Evolutionary conservation across 2,113 vertebrate genomes (phyloP).

Genomic region (Trogon surrucura): DNA sequence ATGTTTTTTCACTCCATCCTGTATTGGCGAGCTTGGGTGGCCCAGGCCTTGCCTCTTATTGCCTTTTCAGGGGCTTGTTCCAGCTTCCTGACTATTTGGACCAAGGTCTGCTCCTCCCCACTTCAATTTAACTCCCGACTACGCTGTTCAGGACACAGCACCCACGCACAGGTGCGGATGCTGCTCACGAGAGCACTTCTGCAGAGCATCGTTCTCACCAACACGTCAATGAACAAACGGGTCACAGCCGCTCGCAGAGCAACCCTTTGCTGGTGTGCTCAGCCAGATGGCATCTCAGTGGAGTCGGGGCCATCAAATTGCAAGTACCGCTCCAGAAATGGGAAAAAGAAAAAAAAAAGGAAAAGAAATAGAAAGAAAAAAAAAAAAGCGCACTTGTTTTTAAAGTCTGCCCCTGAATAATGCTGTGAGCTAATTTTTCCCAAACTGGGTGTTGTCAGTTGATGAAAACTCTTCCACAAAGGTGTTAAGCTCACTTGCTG

Average conservation of each 20-base stretch:
- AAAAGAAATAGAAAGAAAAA: not conserved
- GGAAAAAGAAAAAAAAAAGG: rapidly evolving
- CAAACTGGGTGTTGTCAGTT: constrained; percentile 21
- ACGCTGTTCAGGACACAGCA: not conserved
- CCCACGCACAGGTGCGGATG: not conserved
- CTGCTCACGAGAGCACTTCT: not conserved
- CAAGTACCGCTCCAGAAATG: not conserved
- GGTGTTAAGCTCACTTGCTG: constrained; percentile 25
- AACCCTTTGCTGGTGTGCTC: not conserved
- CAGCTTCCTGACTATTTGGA: rapidly evolving
- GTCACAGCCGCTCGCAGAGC: not conserved
- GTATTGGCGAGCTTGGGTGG: not conserved
- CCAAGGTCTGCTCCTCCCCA: not conserved
- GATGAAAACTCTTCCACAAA: constrained; percentile 36
- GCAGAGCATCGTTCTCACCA: not conserved
- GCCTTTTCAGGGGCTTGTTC: not conserved
- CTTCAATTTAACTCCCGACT: not conserved
- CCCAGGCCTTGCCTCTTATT: not conserved
- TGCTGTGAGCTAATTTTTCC: constrained; percentile 20
- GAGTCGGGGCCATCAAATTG: not conserved
- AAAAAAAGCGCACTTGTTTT: not conserved
- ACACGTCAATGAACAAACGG: rapidly evolving
- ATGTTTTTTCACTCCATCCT: rapidly evolving
- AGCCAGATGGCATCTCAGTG: constrained; percentile 8
- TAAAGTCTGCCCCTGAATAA: not conserved